These are phyloP conservation scores for Trissolcus brochymenae DNA, from an alignment of 2,888 invertebrate genomes.

Conservation along the genomic window DNA sequence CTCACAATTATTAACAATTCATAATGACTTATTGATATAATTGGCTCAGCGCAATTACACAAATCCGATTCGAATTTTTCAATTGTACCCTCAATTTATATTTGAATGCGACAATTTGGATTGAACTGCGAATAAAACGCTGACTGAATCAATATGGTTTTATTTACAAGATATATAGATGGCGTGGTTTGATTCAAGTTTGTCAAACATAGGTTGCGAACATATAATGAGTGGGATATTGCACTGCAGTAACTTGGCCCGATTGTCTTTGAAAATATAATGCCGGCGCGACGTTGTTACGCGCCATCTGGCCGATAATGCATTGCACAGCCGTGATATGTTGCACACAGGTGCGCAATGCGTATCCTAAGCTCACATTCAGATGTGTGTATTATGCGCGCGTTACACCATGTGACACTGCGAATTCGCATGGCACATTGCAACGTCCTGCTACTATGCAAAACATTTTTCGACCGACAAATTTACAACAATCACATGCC, in stretches of 20 bases:
- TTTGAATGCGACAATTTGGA: constrained; percentile 5
- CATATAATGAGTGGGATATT: constrained; percentile 41
- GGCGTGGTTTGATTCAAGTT: constrained; percentile 38
- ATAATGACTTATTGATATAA: not conserved
- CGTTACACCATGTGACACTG: constrained; percentile 25
- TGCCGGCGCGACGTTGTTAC: constrained; percentile 42
- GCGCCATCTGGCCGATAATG: constrained; percentile 47
- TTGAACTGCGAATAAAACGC: constrained; percentile 19
- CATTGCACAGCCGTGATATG: constrained; percentile 42
- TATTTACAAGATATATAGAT: constrained; percentile 28
- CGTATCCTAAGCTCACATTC: constrained; percentile 49
- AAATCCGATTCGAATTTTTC: not conserved
- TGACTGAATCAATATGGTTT: constrained; percentile 32
- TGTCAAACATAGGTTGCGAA: constrained; percentile 44
- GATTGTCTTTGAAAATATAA: constrained; percentile 48
- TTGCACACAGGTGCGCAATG: constrained; percentile 47
- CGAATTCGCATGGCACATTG: constrained; percentile 16
- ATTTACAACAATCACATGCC: too few relatives aligned
- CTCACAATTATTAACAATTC: not conserved
- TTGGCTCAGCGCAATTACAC: not conserved
- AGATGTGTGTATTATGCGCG: constrained; percentile 30
- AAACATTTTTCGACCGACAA: too few relatives aligned
- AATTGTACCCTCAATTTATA: not conserved
- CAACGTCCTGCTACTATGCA: too few relatives aligned
- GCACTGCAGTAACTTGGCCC: constrained; percentile 32